These are phyloP conservation scores for Neogale vison DNA, from an alignment of 2,113 vertebrate genomes.

Conservation along the genomic window DNA sequence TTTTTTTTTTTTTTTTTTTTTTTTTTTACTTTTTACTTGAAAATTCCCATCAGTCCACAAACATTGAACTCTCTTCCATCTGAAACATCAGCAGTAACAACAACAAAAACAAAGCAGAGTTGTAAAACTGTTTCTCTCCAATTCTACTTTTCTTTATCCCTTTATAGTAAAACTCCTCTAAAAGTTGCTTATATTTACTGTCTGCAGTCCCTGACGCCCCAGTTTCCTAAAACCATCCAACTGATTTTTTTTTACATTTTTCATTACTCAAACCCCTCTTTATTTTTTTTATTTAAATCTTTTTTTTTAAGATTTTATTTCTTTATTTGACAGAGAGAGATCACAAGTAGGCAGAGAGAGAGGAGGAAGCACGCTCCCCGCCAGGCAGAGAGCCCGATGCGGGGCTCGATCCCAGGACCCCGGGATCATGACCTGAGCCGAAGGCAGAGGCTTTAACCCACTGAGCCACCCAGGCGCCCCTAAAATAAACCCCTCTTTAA, in stretches of 20 bases:
- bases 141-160: not conserved
- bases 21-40: not conserved
- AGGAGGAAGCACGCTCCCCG: no score
- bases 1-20: no score
- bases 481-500: not conserved
- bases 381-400: no score
- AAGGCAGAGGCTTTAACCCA: no score
- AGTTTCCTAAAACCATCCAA: not conserved
- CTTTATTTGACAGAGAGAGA: no score
- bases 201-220: not conserved
- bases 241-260: not conserved
- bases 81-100: not conserved
- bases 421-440: no score
- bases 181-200: not conserved
- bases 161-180: not conserved
- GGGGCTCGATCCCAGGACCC: no score
- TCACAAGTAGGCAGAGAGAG: no score
- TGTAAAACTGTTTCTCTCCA: not conserved
- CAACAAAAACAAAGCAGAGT: not conserved
- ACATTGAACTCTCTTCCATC: not conserved
- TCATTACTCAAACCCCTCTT: not conserved
- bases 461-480: no score
- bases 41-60: not conserved
- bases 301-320: no score
- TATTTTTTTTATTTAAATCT: not conserved